A percentile compares a stretch with the other conserved stretches of the same genome.
Conservation (phyloP, 2,797 vertebrate species). For the Acanthurus leucopareius region DNA sequence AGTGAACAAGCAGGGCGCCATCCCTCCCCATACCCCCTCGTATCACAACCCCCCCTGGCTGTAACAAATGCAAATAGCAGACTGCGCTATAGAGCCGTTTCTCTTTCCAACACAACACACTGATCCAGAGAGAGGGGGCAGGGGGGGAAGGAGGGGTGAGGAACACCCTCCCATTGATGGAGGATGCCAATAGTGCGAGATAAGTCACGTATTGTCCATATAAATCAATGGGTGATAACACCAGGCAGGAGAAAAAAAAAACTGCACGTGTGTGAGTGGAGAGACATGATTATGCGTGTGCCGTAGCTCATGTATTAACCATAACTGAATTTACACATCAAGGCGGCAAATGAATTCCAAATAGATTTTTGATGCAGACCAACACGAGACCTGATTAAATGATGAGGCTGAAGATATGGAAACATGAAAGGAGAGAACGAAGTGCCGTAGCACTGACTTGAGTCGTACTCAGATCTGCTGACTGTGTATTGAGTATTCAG, state of each 20-base stretch:
- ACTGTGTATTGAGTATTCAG: slow-evolving; percentile 46
- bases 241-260: slow-evolving; percentile 40
- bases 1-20: slow-evolving; percentile 34
- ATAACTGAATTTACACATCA: slow-evolving; percentile 87
- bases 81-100: slow-evolving; percentile 24
- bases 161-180: slow-evolving; percentile 51
- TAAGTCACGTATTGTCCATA: slow-evolving; percentile 67
- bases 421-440: slow-evolving; percentile 48
- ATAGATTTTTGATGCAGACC: slow-evolving; percentile 82
- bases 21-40: slow-evolving; percentile 24
- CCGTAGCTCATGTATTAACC: slow-evolving; percentile 85
- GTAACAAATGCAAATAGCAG: slow-evolving; percentile 50
- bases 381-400: slow-evolving; percentile 83
- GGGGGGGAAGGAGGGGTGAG: slow-evolving; percentile 2
- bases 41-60: slow-evolving; percentile 14
- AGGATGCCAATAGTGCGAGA: slow-evolving; percentile 43
- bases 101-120: slow-evolving; percentile 18
- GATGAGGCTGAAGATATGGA: slow-evolving; percentile 76
- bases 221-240: slow-evolving; percentile 70
- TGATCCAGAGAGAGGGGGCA: slow-evolving; percentile 23
- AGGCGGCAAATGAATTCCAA: slow-evolving; percentile 82
- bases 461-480: slow-evolving; percentile 48
- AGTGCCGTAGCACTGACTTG: slow-evolving; percentile 29
- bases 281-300: slow-evolving; percentile 80
- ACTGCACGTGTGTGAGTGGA: slow-evolving; percentile 58